Evolutionary conservation across 2,888 invertebrate genomes (phyloP).

Genomic region (Netelia inedita): DNA sequence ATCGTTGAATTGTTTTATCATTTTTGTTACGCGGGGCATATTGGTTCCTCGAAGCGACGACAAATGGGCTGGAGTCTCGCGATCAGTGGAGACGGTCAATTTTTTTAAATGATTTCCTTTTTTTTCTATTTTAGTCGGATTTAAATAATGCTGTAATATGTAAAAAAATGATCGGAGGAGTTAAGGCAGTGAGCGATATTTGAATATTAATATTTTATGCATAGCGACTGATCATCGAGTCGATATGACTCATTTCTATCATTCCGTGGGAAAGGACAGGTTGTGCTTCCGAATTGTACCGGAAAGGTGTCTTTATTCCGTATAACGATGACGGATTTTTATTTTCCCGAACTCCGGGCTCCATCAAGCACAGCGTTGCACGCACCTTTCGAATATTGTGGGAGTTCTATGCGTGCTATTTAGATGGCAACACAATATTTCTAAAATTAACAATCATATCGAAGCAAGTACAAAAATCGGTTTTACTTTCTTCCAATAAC

Average conservation of each 20-base stretch:
- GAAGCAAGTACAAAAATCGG: neutral
- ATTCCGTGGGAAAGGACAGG: conserved; percentile 79
- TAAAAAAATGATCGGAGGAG: no score
- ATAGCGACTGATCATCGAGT: conserved; percentile 71
- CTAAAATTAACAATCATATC: neutral
- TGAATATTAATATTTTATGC: no score
- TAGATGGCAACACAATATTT: neutral
- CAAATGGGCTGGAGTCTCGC: conserved; percentile 62
- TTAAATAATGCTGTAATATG: no score
- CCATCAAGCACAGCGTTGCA: conserved; percentile 67
- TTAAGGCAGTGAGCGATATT: no score
- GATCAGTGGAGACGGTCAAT: no score
- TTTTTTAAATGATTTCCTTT: no score
- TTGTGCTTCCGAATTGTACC: conserved; percentile 70
- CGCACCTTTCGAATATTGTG: conserved; percentile 3
- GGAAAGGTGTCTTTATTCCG: conserved; percentile 68
- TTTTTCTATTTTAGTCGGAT: no score
- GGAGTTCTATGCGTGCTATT: neutral
- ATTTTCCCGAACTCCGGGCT: conserved; percentile 70
- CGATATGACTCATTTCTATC: conserved; percentile 81
- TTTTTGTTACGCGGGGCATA: conserved; percentile 43
- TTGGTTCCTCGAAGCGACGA: conserved; percentile 65
- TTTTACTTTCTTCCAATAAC: neutral
- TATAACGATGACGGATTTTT: conserved; percentile 76
- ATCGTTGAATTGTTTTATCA: conserved; percentile 32